Evolutionary conservation across 2,888 invertebrate species (phyloP).

Genomic region (Blera fallax): DNA sequence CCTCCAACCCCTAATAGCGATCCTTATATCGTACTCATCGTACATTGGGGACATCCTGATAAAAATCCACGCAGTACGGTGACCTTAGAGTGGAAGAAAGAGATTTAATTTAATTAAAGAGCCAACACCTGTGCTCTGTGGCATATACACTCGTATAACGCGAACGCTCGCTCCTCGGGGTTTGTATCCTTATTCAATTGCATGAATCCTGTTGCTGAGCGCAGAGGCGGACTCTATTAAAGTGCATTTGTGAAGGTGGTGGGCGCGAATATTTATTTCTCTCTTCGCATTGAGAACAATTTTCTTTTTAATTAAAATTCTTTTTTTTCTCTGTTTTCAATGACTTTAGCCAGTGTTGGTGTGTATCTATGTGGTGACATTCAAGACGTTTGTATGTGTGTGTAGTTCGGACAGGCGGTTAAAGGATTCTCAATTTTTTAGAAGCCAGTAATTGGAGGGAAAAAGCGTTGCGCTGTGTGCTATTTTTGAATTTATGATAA

Average conservation of each 20-base stretch:
- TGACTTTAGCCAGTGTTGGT: background rate
- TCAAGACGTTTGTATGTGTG: background rate
- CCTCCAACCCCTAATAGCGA: conserved; percentile 36
- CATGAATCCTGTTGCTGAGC: conserved; percentile 36
- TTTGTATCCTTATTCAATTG: conserved; percentile 44
- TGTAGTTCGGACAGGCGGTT: background rate
- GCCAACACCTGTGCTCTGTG: conserved; percentile 66
- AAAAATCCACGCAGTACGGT: conserved; percentile 32
- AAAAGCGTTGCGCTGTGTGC: background rate
- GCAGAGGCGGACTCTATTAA: background rate
- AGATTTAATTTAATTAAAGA: conserved; percentile 70
- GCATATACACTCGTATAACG: background rate
- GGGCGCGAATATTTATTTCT: conserved; percentile 36
- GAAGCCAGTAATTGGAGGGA: conserved; percentile 31
- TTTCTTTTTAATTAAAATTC: conserved; percentile 69
- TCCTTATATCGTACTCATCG: background rate
- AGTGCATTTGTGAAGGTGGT: conserved; percentile 48
- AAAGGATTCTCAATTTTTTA: conserved; percentile 26
- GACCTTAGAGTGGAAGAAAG: conserved; percentile 42
- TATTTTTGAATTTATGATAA: conserved; percentile 59
- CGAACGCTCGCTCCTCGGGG: background rate
- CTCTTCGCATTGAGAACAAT: conserved; percentile 32
- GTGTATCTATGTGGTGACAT: conserved; percentile 1
- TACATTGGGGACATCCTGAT: conserved; percentile 34
- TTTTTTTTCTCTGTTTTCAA: too few relatives aligned